Percentiles rank a stretch among this genome's conserved stretches.
These are phyloP conservation scores for Aviceda subcristata DNA, from an alignment of 2,113 vertebrate genomes.

Conservation along the genomic window DNA sequence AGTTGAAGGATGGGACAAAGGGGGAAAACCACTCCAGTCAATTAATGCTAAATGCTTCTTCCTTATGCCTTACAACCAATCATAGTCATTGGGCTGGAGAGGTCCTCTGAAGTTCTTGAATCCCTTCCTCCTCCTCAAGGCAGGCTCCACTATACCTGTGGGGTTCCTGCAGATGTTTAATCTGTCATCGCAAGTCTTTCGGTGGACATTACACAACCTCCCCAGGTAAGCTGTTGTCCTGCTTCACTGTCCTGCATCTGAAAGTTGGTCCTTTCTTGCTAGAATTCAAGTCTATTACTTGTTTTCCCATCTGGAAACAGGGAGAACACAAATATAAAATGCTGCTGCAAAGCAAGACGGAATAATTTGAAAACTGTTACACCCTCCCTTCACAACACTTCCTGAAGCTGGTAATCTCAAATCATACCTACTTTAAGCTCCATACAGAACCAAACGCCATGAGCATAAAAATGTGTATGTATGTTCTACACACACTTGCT, in stretches of 20 bases:
- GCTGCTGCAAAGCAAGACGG: neutral
- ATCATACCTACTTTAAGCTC: neutral
- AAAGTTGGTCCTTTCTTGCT: neutral
- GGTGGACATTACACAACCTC: neutral
- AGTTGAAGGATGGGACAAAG: neutral
- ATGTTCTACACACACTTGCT: neutral
- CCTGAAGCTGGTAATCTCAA: neutral
- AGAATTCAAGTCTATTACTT: neutral
- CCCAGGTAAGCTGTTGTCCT: neutral
- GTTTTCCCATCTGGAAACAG: neutral
- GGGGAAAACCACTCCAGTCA: neutral
- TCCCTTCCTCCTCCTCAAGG: neutral
- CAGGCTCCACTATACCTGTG: neutral
- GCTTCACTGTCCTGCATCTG: neutral
- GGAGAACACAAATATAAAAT: neutral
- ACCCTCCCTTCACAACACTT: neutral
- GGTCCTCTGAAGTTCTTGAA: neutral
- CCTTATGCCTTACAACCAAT: neutral
- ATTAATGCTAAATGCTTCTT: neutral
- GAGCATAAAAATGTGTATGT: neutral
- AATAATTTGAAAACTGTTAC: neutral
- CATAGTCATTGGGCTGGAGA: neutral
- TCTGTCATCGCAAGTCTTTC: neutral
- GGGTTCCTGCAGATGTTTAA: neutral
- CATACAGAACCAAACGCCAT: rapidly evolving